phyloP scores from a whole-genome alignment of 2,113 vertebrate species.

The Cheirogaleus medius region DNA sequence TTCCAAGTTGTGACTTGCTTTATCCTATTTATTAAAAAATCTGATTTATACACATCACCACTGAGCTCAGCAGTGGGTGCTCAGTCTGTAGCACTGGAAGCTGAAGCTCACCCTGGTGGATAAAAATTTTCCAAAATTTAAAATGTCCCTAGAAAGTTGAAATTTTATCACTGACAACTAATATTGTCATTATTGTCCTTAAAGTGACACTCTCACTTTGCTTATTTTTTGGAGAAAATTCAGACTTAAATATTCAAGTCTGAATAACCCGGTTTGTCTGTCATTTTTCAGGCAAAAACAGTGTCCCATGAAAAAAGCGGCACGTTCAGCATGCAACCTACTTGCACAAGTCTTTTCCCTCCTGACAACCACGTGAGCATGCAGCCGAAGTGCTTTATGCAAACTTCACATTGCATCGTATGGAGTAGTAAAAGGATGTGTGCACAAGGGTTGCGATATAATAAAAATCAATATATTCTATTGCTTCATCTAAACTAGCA shows the following conservation, averaged over 20 bases:
- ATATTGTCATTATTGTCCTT: neutral
- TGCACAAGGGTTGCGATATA: neutral
- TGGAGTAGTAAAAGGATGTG: neutral
- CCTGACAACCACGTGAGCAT: fast-evolving
- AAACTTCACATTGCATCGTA: neutral
- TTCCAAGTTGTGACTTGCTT: neutral
- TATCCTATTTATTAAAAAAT: neutral
- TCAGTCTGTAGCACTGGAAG: neutral
- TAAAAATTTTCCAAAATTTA: neutral
- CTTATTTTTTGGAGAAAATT: neutral
- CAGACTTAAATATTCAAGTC: neutral
- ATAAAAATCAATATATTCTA: no score
- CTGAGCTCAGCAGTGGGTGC: neutral
- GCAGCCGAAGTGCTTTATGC: neutral
- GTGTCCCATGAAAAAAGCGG: neutral
- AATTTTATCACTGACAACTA: neutral
- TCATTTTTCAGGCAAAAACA: neutral
- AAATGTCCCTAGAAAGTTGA: neutral
- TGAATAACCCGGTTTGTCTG: neutral
- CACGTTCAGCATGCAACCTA: no score
- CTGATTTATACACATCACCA: fast-evolving
- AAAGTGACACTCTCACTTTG: neutral
- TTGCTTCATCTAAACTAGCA: neutral
- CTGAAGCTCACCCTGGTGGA: neutral
- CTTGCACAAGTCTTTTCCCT: neutral